These are phyloP conservation scores for Microvelia longipes DNA, from an alignment of 1,140 invertebrate genomes.

Conservation along the genomic window DNA sequence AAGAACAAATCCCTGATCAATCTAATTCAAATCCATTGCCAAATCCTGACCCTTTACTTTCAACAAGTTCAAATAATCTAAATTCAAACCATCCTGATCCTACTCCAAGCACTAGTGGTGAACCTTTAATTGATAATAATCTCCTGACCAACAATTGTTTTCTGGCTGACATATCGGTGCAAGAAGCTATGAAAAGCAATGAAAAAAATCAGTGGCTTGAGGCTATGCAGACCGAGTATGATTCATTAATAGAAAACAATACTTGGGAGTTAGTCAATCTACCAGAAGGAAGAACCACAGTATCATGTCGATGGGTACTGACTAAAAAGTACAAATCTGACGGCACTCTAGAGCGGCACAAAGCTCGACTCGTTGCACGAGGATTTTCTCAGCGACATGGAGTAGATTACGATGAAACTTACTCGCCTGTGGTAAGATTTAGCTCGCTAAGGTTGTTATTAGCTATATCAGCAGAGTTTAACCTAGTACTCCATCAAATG, in stretches of 20 bases:
- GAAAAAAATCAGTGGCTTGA: conserved; percentile 1
- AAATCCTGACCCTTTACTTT: no score
- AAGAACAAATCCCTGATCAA: no score
- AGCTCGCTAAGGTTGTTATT: conserved; percentile 23
- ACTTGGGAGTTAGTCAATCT: neutral
- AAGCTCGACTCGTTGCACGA: conserved; percentile 21
- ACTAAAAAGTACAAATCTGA: conserved; percentile 14
- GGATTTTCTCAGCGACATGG: conserved; percentile 19
- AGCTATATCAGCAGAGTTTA: conserved; percentile 28
- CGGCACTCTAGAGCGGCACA: conserved; percentile 10
- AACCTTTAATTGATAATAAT: no score
- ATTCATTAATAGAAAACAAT: neutral
- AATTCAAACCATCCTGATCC: no score
- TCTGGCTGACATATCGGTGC: no score
- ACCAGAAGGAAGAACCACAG: neutral
- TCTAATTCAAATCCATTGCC: no score
- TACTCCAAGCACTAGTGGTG: no score
- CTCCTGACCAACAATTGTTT: no score
- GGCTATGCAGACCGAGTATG: neutral
- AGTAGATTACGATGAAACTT: conserved; percentile 21
- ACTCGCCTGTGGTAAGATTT: conserved; percentile 10
- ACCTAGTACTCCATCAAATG: conserved; percentile 26
- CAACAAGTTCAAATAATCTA: no score
- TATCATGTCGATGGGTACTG: conserved; percentile 15
- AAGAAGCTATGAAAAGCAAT: no score